Evolutionary conservation across 1,140 invertebrate species (phyloP).

Genomic region (Leptopilina boulardi): DNA sequence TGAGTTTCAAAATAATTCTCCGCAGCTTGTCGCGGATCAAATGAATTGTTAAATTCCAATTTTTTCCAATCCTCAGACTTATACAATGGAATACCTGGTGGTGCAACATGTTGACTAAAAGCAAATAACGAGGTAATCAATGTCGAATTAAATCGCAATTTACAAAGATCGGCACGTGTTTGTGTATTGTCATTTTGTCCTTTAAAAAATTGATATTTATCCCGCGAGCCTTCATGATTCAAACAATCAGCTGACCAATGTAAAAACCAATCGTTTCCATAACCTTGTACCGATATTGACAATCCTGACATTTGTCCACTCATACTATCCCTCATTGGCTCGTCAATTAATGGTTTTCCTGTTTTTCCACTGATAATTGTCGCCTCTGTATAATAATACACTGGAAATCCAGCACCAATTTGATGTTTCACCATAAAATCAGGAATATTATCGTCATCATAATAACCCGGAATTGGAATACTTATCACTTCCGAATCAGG

Average conservation of each 20-base stretch:
- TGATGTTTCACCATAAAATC: conserved; percentile 90
- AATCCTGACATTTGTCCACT: conserved; percentile 82
- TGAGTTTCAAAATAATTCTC: conserved; percentile 67
- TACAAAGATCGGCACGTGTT: conserved; percentile 83
- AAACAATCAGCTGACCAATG: conserved; percentile 85
- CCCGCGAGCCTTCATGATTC: conserved; percentile 71
- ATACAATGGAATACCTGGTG: conserved; percentile 80
- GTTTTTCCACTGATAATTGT: conserved; percentile 83
- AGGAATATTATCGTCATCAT: conserved; percentile 87
- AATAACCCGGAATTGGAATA: conserved; percentile 88
- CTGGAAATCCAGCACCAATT: conserved; percentile 84
- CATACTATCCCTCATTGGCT: conserved; percentile 81
- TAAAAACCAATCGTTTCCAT: conserved; percentile 85
- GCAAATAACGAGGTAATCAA: conserved; percentile 82
- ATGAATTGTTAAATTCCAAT: conserved; percentile 74
- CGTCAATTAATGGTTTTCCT: conserved; percentile 80
- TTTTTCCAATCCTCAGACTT: conserved; percentile 68
- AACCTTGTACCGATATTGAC: conserved; percentile 79
- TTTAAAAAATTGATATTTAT: conserved; percentile 70
- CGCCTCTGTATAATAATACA: conserved; percentile 85
- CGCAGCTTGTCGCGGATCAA: conserved; percentile 68
- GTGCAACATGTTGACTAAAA: conserved; percentile 81
- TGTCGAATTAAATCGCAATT: conserved; percentile 83
- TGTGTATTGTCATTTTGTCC: conserved; percentile 81
- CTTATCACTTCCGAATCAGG: conserved; percentile 81